phyloP scores from a whole-genome alignment of 1,140 invertebrate genomes.

The Lethrus apterus region DNA sequence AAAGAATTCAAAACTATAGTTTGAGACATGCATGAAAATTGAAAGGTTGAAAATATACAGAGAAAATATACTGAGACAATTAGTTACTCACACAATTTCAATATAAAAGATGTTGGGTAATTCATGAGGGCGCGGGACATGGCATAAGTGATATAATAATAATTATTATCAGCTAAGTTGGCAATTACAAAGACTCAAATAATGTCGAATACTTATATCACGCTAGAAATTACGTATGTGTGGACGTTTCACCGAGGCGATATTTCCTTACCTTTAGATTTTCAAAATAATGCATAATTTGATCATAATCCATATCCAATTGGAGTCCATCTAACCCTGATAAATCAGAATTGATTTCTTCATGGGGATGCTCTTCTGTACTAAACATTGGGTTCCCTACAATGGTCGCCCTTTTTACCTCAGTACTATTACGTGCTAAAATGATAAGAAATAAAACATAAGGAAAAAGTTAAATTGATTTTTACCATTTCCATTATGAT shows the following conservation, averaged over 20 bases:
- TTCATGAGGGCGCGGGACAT: too few species aligned
- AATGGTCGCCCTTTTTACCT: slow-evolving; percentile 74
- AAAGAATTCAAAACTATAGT: slow-evolving; percentile 21
- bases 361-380: slow-evolving; percentile 35
- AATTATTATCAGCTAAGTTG: too few species aligned
- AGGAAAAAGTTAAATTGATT: neutral
- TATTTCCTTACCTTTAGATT: slow-evolving; percentile 93
- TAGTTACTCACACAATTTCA: too few species aligned
- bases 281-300: slow-evolving; percentile 96
- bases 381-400: slow-evolving; percentile 83
- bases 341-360: slow-evolving; percentile 46
- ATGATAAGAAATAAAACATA: slow-evolving; percentile 4
- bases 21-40: too few species aligned
- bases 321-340: slow-evolving; percentile 67
- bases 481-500: slow-evolving; percentile 28
- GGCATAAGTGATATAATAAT: too few species aligned
- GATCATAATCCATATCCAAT: slow-evolving; percentile 90
- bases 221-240: neutral
- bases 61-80: too few species aligned
- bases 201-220: too few species aligned
- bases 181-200: too few species aligned
- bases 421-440: slow-evolving; percentile 46
- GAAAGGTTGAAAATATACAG: too few species aligned
- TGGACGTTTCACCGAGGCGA: slow-evolving; percentile 1
- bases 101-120: too few species aligned